Conservation (phyloP, 1,140 invertebrate genomes). For the Uloborus diversus region DNA sequence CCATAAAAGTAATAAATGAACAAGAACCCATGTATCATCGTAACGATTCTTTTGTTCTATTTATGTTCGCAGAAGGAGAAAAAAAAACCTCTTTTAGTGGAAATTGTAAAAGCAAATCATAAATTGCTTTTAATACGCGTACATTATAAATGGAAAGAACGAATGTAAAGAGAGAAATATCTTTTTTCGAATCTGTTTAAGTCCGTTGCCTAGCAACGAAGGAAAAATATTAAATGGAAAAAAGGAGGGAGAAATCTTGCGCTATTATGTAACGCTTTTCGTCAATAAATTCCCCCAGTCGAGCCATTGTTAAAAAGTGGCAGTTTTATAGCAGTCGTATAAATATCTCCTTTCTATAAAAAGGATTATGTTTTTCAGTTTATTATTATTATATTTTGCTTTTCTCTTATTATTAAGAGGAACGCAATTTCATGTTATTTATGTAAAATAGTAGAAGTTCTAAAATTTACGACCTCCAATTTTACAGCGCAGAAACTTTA, state of each 20-base stretch:
- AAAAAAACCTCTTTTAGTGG: slow-evolving; percentile 8
- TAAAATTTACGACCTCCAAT: slow-evolving; percentile 17
- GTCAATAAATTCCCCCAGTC: slow-evolving; percentile 49
- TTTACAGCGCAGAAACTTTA: slow-evolving; percentile 52
- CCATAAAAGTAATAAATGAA: slow-evolving; percentile 48
- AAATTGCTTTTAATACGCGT: slow-evolving; percentile 53
- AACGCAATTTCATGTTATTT: slow-evolving; percentile 48
- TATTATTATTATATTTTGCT: slow-evolving; percentile 55
- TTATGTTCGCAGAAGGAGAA: slow-evolving; percentile 17
- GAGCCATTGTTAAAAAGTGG: slow-evolving; percentile 53
- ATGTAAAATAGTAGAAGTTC: slow-evolving; percentile 28
- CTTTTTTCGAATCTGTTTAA: slow-evolving; percentile 51
- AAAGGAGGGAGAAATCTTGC: slow-evolving; percentile 37
- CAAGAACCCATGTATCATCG: slow-evolving; percentile 32
- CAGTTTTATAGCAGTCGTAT: slow-evolving; percentile 49
- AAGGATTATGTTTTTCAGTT: slow-evolving; percentile 49
- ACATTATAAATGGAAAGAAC: slow-evolving; percentile 37
- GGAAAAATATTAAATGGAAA: slow-evolving; percentile 47
- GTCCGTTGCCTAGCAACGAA: slow-evolving; percentile 28
- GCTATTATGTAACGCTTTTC: slow-evolving; percentile 56
- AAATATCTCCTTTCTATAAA: slow-evolving; percentile 49
- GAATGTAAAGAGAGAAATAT: not conserved
- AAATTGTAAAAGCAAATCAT: slow-evolving; percentile 56
- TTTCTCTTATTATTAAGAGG: too few species aligned
- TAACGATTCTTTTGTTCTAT: slow-evolving; percentile 39